Evolutionary conservation across 2,797 vertebrate genomes (phyloP).

Genomic region (Microhierax caerulescens): DNA sequence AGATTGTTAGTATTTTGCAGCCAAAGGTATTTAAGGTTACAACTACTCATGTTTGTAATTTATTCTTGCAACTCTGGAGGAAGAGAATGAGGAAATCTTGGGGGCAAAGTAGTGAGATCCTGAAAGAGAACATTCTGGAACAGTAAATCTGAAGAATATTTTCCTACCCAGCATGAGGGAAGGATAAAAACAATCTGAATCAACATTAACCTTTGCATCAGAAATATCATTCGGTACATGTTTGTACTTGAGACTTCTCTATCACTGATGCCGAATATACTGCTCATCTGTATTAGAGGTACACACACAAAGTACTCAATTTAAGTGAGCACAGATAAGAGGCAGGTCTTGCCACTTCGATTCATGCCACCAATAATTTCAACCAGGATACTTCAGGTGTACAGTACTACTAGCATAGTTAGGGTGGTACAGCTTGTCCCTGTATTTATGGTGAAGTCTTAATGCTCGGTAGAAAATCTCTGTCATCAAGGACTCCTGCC

Average conservation of each 20-base stretch:
- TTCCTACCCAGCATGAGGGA: neutral
- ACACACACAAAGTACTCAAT: neutral
- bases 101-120: neutral
- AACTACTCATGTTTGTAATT: neutral
- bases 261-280: neutral
- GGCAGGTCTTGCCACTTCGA: neutral
- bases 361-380: neutral
- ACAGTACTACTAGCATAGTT: neutral
- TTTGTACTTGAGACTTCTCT: conserved; percentile 5
- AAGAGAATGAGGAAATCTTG: neutral
- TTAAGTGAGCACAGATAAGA: neutral
- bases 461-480: neutral
- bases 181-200: conserved; percentile 18
- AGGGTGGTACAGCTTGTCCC: neutral
- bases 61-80: neutral
- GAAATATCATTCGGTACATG: conserved; percentile 1
- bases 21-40: neutral
- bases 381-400: neutral
- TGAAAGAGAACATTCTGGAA: neutral
- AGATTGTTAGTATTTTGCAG: neutral
- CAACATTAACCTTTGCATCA: neutral
- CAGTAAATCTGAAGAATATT: neutral
- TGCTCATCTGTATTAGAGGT: neutral
- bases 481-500: accelerated
- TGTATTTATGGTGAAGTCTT: neutral